Evolutionary conservation across 2,797 vertebrate species (phyloP), one percentile per base, ranked within the genome.

Genomic region (Enteromius fasciolatus): DNA sequence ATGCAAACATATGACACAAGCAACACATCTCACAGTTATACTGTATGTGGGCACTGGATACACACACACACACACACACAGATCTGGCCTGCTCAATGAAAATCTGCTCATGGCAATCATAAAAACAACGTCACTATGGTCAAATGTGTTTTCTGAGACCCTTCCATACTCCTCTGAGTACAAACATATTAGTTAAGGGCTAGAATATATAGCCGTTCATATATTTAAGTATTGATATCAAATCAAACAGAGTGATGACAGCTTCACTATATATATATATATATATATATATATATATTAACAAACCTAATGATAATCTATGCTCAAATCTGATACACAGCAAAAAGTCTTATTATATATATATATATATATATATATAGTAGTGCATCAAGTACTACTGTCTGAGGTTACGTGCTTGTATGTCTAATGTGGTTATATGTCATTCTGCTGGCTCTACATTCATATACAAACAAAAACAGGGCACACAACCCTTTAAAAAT

Each of bases 41-140:
- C 28, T 31, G 28, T 0, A 36, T 64, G 28, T 61, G 20, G 28
- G 18, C 54, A 61, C 39, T 70, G 25, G 14, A 69, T n/a, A 82
- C 63, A 41, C 66, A 73, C 50, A 41, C 66, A 73, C 50, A 46
- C 44, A 78, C 59, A 84, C 48, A 18, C 52, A 76, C 57, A 61
- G 9, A 61, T 64, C 73, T 81, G 70, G 31, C 57, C 54, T 73
- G 44, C 28, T 64, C 39, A 63, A 36, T 82, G 64, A 86, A 79
- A 82, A 82, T 63, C 54, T 75, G 61, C 61, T 73, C 31, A 80
- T 46, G 41, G 83, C 23, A 54, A 23, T 72, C 23, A 52, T 52
- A 52, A 52, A 5, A 50, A 80, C 48, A 31, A 78, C 9, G 3
- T 79, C 78, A 80, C 23, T 41, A 9, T 41, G 52, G 17, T 46